Base-by-base conservation (phyloP, 1,140 invertebrate species). In the Hypsibius dujardini region DNA sequence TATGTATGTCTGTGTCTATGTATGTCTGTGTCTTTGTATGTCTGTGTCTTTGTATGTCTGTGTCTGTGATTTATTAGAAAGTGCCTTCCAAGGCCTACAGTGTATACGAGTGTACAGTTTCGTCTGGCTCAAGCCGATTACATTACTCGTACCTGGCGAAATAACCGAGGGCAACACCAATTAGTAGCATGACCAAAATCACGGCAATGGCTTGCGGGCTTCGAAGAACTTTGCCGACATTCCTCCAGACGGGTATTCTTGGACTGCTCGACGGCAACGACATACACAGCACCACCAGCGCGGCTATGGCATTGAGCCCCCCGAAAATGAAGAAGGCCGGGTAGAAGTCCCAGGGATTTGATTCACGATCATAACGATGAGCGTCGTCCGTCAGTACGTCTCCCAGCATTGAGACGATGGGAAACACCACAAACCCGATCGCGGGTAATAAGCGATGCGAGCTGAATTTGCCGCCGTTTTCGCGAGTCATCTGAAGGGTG, bases 251-350 rank as follows among this genome's bases (percentile, higher is more conserved):
- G 3, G 12, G 7, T 42, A 14, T 7, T 42, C 42, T 12, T 7
- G 62, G 42, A 3, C 7, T 3, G 7, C 62, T 3, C 3, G 62
- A 3, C 62, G 62, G 62, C 62, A 67, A 3, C 7, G 12, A 3
- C 7, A 67, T 67, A 14, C 7, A 67, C 7, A 67, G 42, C 3
- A 67, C 7, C 62, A 67, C 7, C 7, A 67, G 42, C 62, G 42
- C 42, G 42, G 7, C 62, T 42, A 42, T 3, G 12, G 42, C 7
- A 14, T 12, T 3, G 12, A 42, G 45, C 3, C 12, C 7, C 3
- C 12, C 62, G 62, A 67, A 67, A 3, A 67, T 3, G 42, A 67
- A 14, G 62, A 67, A 67, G 7, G 62, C 62, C 42, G 62, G 7
- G 42, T 7, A 3, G 62, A 67, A 67, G 3, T 67, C 62, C 42